These are phyloP conservation scores for Drosophila kanekoi DNA, from an alignment of 2,888 invertebrate genomes.

Conservation along the genomic window DNA sequence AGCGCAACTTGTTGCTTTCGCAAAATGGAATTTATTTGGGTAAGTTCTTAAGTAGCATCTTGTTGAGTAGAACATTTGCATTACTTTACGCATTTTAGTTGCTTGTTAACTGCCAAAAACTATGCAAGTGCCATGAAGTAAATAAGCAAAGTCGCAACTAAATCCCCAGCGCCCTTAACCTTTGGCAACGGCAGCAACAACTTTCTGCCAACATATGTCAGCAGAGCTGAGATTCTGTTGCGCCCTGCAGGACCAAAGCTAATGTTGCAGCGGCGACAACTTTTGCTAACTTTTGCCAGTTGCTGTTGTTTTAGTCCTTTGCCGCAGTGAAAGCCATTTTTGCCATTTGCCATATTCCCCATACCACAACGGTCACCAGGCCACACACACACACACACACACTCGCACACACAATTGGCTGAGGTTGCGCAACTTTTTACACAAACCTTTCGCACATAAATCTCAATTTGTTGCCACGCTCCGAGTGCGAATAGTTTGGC, in stretches of 20 bases:
- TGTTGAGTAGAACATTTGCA: slow-evolving; percentile 25
- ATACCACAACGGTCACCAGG: slow-evolving; percentile 61
- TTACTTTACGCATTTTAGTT: slow-evolving; percentile 36
- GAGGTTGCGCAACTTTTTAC: slow-evolving; percentile 66
- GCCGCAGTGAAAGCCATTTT: slow-evolving; percentile 26
- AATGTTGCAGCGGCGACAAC: slow-evolving; percentile 61
- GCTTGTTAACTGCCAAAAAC: slow-evolving; percentile 45
- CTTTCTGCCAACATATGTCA: slow-evolving; percentile 44
- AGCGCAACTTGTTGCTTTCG: slow-evolving; percentile 29
- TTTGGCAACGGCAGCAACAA: slow-evolving; percentile 31
- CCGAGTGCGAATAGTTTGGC: slow-evolving; percentile 72
- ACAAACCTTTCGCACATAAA: slow-evolving; percentile 73
- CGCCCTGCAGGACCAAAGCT: slow-evolving; percentile 39
- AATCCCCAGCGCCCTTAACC: slow-evolving; percentile 50
- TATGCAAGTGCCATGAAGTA: slow-evolving; percentile 33
- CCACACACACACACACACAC: slow-evolving; percentile 43
- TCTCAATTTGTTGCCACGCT: slow-evolving; percentile 76
- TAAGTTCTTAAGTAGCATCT: slow-evolving; percentile 19
- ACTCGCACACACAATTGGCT: slow-evolving; percentile 59
- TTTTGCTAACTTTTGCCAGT: slow-evolving; percentile 48
- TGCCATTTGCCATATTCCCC: slow-evolving; percentile 68
- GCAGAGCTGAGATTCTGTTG: slow-evolving; percentile 44
- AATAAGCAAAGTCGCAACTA: slow-evolving; percentile 30
- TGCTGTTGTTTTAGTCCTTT: slow-evolving; percentile 37
- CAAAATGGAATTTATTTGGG: slow-evolving; percentile 4